These are phyloP conservation scores for Hyposmocoma kahamanoa DNA, from an alignment of 1,140 invertebrate genomes.

Conservation along the genomic window DNA sequence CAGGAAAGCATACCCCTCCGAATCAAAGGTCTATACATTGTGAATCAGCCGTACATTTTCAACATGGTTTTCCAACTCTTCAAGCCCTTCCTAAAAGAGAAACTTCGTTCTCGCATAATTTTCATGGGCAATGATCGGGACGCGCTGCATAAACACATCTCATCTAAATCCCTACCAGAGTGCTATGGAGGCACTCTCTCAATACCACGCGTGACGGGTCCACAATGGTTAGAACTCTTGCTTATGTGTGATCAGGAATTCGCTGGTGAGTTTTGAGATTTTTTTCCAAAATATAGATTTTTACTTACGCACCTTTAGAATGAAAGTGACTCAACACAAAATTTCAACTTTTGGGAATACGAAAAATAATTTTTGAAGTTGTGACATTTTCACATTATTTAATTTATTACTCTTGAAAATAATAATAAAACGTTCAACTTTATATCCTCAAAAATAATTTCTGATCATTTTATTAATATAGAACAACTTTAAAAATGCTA, in stretches of 20 bases:
- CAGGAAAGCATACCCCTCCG: conserved; percentile 87
- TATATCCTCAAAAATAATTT: too few species aligned
- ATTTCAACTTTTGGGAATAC: too few species aligned
- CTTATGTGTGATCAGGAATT: conserved; percentile 83
- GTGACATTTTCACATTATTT: too few species aligned
- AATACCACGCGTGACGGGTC: conserved; percentile 77
- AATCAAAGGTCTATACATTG: conserved; percentile 89
- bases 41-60: conserved; percentile 92
- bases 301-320: too few species aligned
- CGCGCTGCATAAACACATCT: conserved; percentile 85
- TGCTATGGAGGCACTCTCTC: conserved; percentile 85
- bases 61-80: conserved; percentile 91
- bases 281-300: too few species aligned
- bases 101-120: conserved; percentile 82
- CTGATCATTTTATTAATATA: too few species aligned
- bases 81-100: conserved; percentile 89
- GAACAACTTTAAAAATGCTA: too few species aligned
- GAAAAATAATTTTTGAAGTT: too few species aligned
- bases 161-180: conserved; percentile 84
- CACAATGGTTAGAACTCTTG: conserved; percentile 83
- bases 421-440: too few species aligned
- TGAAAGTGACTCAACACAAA: too few species aligned
- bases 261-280: conserved; percentile 78
- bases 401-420: too few species aligned
- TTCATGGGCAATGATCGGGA: conserved; percentile 90